Percentiles rank a stretch among this genome's conserved stretches.
Conservation (phyloP, 2,888 invertebrate species). For the Diloba caeruleocephala region DNA sequence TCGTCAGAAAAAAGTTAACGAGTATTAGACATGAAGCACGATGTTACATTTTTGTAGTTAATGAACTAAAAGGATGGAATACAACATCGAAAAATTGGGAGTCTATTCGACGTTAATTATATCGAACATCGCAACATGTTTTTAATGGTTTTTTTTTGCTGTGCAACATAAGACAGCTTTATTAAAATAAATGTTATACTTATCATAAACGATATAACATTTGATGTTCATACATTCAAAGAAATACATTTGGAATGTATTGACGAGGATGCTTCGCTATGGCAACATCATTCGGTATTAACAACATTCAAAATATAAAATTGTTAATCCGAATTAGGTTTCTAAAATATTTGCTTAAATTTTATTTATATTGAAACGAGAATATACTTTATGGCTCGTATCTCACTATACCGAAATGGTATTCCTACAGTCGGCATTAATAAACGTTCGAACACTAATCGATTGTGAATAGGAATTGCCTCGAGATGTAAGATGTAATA, state of each 20-base stretch:
- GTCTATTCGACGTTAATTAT: slow-evolving; percentile 35
- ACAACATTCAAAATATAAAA: slow-evolving; percentile 50
- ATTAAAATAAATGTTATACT: slow-evolving; percentile 43
- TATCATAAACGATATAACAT: slow-evolving; percentile 36
- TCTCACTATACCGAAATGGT: slow-evolving; percentile 68
- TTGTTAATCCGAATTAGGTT: slow-evolving; percentile 57
- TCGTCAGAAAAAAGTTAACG: slow-evolving; percentile 75
- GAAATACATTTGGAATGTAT: slow-evolving; percentile 24
- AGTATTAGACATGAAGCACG: slow-evolving; percentile 65
- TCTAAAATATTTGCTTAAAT: slow-evolving; percentile 72
- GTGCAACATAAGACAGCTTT: slow-evolving; percentile 30
- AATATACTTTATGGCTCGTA: slow-evolving; percentile 69
- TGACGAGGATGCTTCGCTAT: slow-evolving; percentile 30
- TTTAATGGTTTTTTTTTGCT: slow-evolving; percentile 17
- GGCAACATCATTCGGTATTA: slow-evolving; percentile 42
- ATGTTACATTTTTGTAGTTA: slow-evolving; percentile 59
- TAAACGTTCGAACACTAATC: slow-evolving; percentile 71
- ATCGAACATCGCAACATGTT: slow-evolving; percentile 23
- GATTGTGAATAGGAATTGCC: slow-evolving; percentile 79
- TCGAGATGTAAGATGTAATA: slow-evolving; percentile 67
- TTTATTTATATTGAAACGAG: slow-evolving; percentile 74
- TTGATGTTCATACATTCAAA: slow-evolving; percentile 40
- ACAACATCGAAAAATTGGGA: slow-evolving; percentile 36
- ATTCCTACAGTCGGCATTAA: slow-evolving; percentile 65
- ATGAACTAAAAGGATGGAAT: slow-evolving; percentile 60